Conservation (phyloP, 2,113 vertebrate genomes). For the Phaetusa simplex region DNA sequence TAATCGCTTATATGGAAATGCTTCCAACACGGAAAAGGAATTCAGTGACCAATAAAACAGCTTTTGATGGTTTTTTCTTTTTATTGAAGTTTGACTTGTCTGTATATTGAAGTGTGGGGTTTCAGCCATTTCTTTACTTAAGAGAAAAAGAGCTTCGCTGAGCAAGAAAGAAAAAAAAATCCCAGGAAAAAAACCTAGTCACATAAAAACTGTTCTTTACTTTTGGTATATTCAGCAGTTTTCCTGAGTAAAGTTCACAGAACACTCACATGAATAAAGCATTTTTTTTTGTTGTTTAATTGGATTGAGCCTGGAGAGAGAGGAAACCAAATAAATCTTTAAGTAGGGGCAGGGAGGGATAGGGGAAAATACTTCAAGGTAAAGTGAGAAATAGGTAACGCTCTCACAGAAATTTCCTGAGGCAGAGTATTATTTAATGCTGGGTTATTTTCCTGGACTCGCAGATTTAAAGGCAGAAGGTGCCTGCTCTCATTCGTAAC, state of each 20-base stretch:
- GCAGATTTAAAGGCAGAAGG: background rate
- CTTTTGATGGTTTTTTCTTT: background rate
- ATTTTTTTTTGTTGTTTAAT: constrained; percentile 52
- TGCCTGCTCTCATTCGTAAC: background rate
- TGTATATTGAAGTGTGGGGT: background rate
- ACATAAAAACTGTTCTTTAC: constrained; percentile 30
- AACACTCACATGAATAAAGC: constrained; percentile 28
- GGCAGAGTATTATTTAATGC: background rate
- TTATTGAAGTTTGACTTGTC: background rate
- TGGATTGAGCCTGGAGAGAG: constrained; percentile 27
- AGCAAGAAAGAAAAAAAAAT: background rate
- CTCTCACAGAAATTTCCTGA: background rate
- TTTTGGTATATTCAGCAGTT: constrained; percentile 50
- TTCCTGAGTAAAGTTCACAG: constrained; percentile 21
- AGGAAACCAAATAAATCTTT: constrained; percentile 36
- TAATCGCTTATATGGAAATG: constrained; percentile 18
- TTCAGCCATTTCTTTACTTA: background rate
- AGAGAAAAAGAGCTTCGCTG: constrained; percentile 15
- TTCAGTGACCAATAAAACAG: constrained; percentile 20
- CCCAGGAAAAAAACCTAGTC: background rate
- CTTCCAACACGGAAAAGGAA: background rate
- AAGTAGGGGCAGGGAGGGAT: background rate
- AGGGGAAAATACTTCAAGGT: background rate
- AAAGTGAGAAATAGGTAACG: background rate
- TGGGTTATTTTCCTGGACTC: background rate